Conservation (phyloP, 1,140 invertebrate species). For the Sinella curviseta region DNA sequence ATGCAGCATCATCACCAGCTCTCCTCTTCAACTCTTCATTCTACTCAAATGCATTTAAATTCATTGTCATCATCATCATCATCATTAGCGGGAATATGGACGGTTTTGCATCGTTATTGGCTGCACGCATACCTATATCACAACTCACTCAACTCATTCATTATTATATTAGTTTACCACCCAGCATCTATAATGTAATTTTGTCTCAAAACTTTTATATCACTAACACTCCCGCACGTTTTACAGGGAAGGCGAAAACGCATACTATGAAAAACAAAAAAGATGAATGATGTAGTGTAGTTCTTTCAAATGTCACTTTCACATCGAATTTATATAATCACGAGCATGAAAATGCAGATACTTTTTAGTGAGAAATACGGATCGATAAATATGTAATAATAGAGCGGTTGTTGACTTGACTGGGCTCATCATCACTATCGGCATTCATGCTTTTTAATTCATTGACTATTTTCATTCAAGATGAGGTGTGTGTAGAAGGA, state of each 20-base stretch:
- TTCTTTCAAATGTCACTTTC: too few species aligned
- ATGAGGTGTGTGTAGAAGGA: too few species aligned
- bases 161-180: not conserved
- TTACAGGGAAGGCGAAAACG: not conserved
- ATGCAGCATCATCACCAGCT: not conserved
- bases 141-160: not conserved
- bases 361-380: too few species aligned
- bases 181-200: not conserved
- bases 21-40: not conserved
- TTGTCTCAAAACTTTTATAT: not conserved
- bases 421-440: too few species aligned
- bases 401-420: too few species aligned
- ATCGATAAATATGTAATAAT: too few species aligned
- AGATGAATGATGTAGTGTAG: too few species aligned
- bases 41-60: not conserved
- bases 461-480: too few species aligned
- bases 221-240: not conserved
- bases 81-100: not conserved
- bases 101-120: not conserved
- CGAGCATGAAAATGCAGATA: too few species aligned
- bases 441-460: too few species aligned
- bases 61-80: not conserved
- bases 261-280: not conserved
- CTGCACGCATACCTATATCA: not conserved
- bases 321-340: too few species aligned